Conservation (phyloP, 2,888 invertebrate species). For the Drosophila hamatofila region DNA sequence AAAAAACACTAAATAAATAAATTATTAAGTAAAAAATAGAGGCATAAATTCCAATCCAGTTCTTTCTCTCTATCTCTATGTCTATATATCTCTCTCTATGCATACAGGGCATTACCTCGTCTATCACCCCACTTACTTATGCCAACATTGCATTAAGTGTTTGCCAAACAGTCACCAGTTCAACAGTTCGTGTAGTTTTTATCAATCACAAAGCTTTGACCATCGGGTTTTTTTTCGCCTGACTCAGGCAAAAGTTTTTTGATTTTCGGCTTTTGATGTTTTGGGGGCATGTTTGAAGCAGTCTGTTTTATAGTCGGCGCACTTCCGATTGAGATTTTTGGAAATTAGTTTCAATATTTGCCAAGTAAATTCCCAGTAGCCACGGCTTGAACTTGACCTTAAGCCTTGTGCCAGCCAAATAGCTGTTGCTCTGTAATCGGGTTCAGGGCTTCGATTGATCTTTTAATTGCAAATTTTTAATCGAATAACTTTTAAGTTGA, state of each 20-base stretch:
- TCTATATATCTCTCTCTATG: background rate
- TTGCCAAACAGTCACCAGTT: conserved; percentile 63
- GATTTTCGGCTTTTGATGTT: background rate
- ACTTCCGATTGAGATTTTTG: conserved; percentile 64
- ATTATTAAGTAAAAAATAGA: too few relatives aligned
- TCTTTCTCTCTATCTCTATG: background rate
- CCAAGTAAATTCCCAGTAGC: conserved; percentile 58
- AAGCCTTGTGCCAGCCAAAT: conserved; percentile 49
- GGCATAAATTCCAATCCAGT: too few relatives aligned
- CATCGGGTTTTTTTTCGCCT: conserved; percentile 72
- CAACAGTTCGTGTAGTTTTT: conserved; percentile 45
- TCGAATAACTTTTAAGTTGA: conserved; percentile 18
- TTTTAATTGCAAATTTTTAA: conserved; percentile 29
- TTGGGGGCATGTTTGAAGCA: conserved; percentile 37
- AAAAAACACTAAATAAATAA: too few relatives aligned
- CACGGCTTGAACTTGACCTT: conserved; percentile 68
- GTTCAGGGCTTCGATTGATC: conserved; percentile 52
- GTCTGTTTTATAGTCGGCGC: conserved; percentile 17
- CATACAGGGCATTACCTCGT: background rate
- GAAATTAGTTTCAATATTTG: conserved; percentile 41
- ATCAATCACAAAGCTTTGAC: conserved; percentile 62
- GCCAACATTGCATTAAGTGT: conserved; percentile 31
- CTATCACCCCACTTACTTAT: background rate
- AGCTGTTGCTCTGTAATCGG: conserved; percentile 38
- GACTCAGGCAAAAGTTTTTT: conserved; percentile 32